Conservation (phyloP, 2,797 vertebrate genomes). For the Thripadectes ignobilis region DNA sequence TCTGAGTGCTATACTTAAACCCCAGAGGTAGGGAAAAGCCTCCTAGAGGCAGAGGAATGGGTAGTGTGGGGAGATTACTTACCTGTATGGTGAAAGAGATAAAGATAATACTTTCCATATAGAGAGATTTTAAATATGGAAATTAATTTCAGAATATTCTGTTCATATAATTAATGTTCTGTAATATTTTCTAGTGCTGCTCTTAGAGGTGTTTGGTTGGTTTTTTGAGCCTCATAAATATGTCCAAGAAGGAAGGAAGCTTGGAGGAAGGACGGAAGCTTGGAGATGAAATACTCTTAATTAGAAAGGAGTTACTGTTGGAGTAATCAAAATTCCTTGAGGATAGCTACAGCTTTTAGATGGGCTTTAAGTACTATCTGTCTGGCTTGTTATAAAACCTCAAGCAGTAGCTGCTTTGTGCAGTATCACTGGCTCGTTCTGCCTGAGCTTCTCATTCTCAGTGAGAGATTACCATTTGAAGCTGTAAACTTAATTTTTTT, state of each 20-base stretch:
- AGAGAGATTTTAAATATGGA: neutral
- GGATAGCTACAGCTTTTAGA: neutral
- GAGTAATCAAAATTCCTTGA: neutral
- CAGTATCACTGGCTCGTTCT: neutral
- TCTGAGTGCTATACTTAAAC: neutral
- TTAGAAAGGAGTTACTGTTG: neutral
- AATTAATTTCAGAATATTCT: neutral
- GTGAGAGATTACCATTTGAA: neutral
- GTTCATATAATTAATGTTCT: fast-evolving
- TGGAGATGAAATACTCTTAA: neutral
- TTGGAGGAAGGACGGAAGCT: neutral
- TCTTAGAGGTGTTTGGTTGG: neutral
- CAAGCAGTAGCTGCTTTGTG: neutral
- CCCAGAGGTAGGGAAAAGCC: neutral
- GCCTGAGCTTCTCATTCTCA: neutral
- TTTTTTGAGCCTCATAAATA: neutral
- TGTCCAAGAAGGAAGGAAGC: neutral
- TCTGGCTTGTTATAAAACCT: neutral
- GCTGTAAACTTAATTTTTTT: neutral
- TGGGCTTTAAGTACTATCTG: neutral
- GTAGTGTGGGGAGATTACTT: neutral
- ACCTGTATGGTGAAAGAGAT: neutral
- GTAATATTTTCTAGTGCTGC: neutral
- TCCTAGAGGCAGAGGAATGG: neutral
- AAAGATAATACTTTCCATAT: neutral